Evolutionary conservation across 2,113 vertebrate species (phyloP), one percentile per base, ranked within the genome.

Genomic region (Nothobranchius kuhntae): DNA sequence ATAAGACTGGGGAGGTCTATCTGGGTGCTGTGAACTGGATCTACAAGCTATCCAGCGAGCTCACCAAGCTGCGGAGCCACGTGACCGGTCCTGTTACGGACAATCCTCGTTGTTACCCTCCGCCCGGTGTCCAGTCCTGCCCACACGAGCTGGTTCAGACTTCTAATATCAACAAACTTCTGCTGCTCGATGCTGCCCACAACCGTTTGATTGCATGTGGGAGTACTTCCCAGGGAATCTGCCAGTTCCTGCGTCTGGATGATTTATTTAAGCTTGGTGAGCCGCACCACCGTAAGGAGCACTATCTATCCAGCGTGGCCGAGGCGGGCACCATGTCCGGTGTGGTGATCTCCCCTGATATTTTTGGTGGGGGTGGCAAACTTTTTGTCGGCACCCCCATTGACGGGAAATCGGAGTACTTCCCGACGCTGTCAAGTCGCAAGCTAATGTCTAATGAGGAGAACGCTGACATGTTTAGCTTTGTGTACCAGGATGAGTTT

Each of bases 401-500:
- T 0, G 96, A 99, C 0, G 97, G 96, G 72, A 99, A 99, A 79
- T 98, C 96, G 0, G 97, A 99, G 82, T 99, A 98, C 77, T 99
- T 98, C 84, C 96, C 97, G 47, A 98, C 97, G 0, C 92, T 99
- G 35, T 98, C 97, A 24, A 99, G 97, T 76, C 95, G 96, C 65
- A 95, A 97, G 75, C 91, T 99, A 61, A 96, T 96, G 96, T 94
- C 93, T 79, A 97, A 96, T 0, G 96, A 98, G 91, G 97, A 99
- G 91, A 96, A 99, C 0, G 96, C 96, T 0, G 97, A 98, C 78
- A 98, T 99, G 96, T 99, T 99, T 77, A 96, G 96, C 88, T 99
- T 98, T 6, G 97, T 99, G 77, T 98, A 98, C 87, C 96, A 98
- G 93, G 97, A 99, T 0, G 97, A 98, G 79, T 99, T 99, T 68